phyloP scores from a whole-genome alignment of 37 sponge, comb jelly and placozoan species.

The Axinella damicornis region DNA sequence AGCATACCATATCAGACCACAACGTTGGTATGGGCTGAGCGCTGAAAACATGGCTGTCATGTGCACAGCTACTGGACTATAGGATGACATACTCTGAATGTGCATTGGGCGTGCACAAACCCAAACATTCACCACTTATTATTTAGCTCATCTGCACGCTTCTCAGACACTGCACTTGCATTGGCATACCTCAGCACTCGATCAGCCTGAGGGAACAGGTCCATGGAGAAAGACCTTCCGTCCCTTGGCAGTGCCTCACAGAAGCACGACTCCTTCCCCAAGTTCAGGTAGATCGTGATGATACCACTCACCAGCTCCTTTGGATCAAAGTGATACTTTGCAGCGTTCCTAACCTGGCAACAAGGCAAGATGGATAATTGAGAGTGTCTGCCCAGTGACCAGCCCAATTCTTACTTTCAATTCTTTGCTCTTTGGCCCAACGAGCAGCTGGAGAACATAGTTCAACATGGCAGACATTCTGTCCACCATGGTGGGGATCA shows the following conservation, averaged over 20 bases:
- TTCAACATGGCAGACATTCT: slow-evolving; percentile 95
- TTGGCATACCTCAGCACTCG: slow-evolving; percentile 64
- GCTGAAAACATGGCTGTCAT: no score
- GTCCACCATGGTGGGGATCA: slow-evolving; percentile 79
- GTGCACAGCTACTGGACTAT: no score
- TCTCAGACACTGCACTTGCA: no score
- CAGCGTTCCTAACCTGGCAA: slow-evolving; percentile 78
- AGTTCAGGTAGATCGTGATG: slow-evolving; percentile 81
- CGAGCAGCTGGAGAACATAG: slow-evolving; percentile 90
- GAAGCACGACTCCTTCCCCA: slow-evolving; percentile 73
- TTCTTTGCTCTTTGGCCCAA: slow-evolving; percentile 86
- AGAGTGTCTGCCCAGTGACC: no score
- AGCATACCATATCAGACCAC: no score
- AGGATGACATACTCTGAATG: no score
- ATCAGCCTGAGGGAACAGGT: slow-evolving; percentile 75
- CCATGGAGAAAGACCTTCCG: slow-evolving; percentile 84
- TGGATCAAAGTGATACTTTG: slow-evolving; percentile 84
- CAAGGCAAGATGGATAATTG: neutral
- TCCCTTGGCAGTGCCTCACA: slow-evolving; percentile 90
- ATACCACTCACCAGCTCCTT: slow-evolving; percentile 74
- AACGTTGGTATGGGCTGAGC: no score
- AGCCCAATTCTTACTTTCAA: slow-evolving; percentile 71
- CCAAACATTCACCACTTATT: no score
- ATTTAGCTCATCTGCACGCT: no score
- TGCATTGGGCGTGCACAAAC: no score